A percentile compares a stretch with the other conserved stretches of the same genome.
Conservation (phyloP, 1,140 invertebrate genomes). For the Zaprionus camerounensis region DNA sequence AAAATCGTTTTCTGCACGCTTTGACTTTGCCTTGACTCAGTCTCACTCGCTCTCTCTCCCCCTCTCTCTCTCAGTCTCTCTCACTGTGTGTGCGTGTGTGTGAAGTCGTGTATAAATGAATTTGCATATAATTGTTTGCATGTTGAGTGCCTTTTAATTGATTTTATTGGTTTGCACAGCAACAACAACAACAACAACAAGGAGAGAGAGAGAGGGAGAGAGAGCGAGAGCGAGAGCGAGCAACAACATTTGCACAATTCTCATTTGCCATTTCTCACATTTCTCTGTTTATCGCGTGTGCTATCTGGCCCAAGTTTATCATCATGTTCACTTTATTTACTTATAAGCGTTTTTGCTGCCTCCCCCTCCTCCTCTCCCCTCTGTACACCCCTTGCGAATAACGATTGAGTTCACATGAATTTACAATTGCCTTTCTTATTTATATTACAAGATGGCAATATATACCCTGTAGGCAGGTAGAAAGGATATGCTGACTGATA, state of each 20-base stretch:
- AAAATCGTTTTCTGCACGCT: slow-evolving; percentile 67
- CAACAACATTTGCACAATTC: slow-evolving; percentile 1
- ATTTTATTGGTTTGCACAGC: slow-evolving; percentile 78
- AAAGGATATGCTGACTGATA: not conserved
- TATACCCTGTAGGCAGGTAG: slow-evolving; percentile 10
- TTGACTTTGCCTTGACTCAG: slow-evolving; percentile 59
- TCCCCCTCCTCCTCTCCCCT: not conserved
- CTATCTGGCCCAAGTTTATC: slow-evolving; percentile 39
- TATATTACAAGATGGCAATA: slow-evolving; percentile 21
- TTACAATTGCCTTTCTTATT: slow-evolving; percentile 67
- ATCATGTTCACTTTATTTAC: slow-evolving; percentile 61
- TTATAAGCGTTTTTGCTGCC: slow-evolving; percentile 58
- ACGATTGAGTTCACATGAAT: slow-evolving; percentile 61
- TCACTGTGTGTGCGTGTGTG: slow-evolving; percentile 35
- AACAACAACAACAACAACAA: slow-evolving; percentile 43
- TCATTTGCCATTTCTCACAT: slow-evolving; percentile 11
- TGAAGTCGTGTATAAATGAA: slow-evolving; percentile 70
- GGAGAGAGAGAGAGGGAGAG: not conserved
- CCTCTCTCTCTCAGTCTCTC: not conserved
- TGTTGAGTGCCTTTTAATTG: slow-evolving; percentile 82
- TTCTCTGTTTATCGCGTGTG: slow-evolving; percentile 50
- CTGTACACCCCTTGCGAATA: not conserved
- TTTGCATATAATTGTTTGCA: slow-evolving; percentile 83
- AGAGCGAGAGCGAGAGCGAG: slow-evolving; percentile 6
- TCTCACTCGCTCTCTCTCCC: not conserved